Conservation (phyloP, 2,888 invertebrate genomes). For the Cactoblastis cactorum region DNA sequence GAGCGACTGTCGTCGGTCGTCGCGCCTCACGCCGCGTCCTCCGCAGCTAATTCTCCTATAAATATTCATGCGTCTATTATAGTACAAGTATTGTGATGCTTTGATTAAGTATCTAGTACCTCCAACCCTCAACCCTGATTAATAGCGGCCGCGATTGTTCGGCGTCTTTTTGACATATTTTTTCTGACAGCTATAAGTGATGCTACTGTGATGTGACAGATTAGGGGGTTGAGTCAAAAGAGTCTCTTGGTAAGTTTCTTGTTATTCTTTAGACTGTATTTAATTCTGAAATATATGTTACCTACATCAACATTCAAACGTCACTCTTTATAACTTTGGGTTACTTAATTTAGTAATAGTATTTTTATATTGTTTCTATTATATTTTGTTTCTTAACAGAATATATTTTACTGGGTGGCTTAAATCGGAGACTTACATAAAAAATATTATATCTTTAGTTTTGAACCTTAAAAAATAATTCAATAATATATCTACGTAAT, state of each 20-base stretch:
- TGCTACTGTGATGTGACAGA: slow-evolving; percentile 30
- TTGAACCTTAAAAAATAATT: too few relatives aligned
- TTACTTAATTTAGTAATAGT: too few relatives aligned
- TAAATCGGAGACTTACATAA: too few relatives aligned
- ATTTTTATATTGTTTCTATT: too few relatives aligned
- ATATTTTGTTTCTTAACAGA: too few relatives aligned
- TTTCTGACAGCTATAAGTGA: slow-evolving; percentile 27
- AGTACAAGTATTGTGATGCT: slow-evolving; percentile 69
- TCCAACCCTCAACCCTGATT: slow-evolving; percentile 53
- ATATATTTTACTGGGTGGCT: too few relatives aligned
- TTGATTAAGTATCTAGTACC: slow-evolving; percentile 74
- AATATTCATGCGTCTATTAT: slow-evolving; percentile 70
- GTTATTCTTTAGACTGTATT: too few relatives aligned
- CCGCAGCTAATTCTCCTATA: slow-evolving; percentile 63
- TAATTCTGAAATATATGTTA: too few relatives aligned
- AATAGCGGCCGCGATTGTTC: slow-evolving; percentile 46
- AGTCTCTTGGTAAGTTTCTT: neutral
- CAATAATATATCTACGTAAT: too few relatives aligned
- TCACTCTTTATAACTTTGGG: too few relatives aligned
- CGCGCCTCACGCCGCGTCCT: slow-evolving; percentile 32
- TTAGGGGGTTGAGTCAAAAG: neutral
- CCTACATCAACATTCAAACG: too few relatives aligned
- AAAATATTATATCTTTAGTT: too few relatives aligned
- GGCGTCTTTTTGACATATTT: slow-evolving; percentile 32
- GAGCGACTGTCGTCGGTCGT: slow-evolving; percentile 36